Conservation (phyloP, 2,797 vertebrate genomes). For the Pteronotus mesoamericanus region DNA sequence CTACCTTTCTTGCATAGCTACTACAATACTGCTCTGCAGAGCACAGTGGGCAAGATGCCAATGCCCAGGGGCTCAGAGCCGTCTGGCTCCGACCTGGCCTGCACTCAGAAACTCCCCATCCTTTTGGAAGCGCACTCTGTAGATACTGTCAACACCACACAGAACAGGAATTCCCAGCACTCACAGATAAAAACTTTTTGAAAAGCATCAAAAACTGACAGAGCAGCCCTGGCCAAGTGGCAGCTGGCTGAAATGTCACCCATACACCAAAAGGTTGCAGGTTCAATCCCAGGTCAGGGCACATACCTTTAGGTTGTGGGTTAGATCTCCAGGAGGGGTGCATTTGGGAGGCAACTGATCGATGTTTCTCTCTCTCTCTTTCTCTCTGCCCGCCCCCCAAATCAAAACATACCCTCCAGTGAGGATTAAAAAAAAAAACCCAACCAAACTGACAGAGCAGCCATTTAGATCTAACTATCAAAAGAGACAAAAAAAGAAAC, state of each 20-base stretch:
- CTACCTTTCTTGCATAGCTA: not conserved
- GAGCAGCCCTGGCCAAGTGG: not conserved
- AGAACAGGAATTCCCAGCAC: not conserved
- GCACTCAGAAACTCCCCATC: not conserved
- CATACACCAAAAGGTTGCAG: not conserved
- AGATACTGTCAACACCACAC: not conserved
- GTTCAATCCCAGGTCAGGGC: not conserved
- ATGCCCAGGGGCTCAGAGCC: not conserved
- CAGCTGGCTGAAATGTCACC: not conserved
- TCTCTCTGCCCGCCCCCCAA: not conserved
- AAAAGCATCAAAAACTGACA: not conserved
- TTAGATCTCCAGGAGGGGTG: not conserved
- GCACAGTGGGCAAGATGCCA: not conserved
- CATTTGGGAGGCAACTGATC: not conserved
- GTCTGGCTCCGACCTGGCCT: not conserved
- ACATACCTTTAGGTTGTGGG: not conserved
- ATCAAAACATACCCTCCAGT: not conserved
- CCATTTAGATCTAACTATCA: slow-evolving; percentile 12
- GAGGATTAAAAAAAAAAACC: not conserved
- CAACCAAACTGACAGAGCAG: not conserved
- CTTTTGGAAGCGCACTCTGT: not conserved
- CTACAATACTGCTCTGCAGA: not conserved
- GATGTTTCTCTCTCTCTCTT: not conserved
- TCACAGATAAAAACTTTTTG: not conserved
- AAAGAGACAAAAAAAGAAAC: not conserved